Percentiles rank a stretch among this genome's conserved stretches.
phyloP scores from a whole-genome alignment of 2,113 vertebrate species.

The Daubentonia madagascariensis region DNA sequence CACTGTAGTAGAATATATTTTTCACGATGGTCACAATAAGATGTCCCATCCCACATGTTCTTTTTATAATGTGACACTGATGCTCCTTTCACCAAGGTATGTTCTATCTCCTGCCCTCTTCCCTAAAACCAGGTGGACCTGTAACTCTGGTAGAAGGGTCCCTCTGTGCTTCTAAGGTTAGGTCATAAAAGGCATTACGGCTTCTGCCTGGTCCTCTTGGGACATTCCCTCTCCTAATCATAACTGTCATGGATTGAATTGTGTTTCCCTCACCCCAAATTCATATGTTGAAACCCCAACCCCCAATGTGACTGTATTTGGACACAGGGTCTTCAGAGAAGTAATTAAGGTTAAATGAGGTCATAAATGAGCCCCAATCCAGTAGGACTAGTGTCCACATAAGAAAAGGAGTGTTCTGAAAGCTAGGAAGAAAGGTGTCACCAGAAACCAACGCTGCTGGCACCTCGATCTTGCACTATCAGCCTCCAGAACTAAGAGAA shows the following conservation, averaged over 20 bases:
- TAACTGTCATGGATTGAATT: not conserved
- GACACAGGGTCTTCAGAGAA: not conserved
- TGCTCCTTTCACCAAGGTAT: not conserved
- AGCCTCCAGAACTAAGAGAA: not conserved
- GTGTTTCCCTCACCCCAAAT: not conserved
- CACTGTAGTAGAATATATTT: not conserved
- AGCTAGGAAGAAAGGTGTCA: not conserved
- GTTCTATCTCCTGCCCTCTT: not conserved
- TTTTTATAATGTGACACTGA: not conserved
- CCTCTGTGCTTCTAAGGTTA: not conserved
- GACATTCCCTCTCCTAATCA: not conserved
- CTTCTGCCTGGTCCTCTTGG: not conserved
- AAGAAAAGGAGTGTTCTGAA: not conserved
- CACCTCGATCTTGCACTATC: not conserved
- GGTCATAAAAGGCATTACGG: not conserved
- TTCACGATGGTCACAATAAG: not conserved
- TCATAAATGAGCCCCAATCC: not conserved
- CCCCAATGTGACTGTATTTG: not conserved
- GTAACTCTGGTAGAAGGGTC: not conserved
- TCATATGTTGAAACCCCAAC: not conserved
- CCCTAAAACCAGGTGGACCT: not conserved
- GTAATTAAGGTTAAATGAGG: not conserved
- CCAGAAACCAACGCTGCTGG: not conserved
- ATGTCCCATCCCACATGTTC: not conserved
- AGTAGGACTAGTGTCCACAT: not conserved